Conservation (phyloP, 2,113 vertebrate species). For the Jacana jacana region DNA sequence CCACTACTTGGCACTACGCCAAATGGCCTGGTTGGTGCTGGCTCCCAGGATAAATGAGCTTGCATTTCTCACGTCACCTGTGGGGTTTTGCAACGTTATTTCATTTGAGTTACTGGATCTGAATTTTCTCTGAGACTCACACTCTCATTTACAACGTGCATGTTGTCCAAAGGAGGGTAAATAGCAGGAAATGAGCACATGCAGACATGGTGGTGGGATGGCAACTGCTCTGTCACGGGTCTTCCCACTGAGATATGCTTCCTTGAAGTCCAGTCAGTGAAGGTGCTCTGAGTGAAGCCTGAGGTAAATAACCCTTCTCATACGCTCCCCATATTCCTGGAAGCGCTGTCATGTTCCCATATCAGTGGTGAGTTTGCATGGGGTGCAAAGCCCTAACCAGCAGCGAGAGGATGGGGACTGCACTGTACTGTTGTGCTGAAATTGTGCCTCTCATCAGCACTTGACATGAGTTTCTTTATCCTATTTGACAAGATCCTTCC, state of each 20-base stretch:
- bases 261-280: neutral
- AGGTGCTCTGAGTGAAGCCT: neutral
- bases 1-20: neutral
- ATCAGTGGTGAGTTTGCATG: rapidly evolving
- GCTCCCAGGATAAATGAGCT: neutral
- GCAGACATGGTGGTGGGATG: neutral
- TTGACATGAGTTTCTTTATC: neutral
- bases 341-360: neutral
- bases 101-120: neutral
- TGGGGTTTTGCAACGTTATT: neutral
- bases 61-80: neutral
- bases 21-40: rapidly evolving
- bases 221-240: neutral
- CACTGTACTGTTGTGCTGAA: rapidly evolving
- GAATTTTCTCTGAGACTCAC: neutral
- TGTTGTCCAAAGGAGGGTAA: neutral
- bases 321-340: neutral
- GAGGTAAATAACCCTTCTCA: neutral
- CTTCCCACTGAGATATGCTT: neutral
- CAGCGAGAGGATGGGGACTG: neutral
- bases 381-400: neutral
- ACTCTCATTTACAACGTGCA: neutral
- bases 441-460: neutral
- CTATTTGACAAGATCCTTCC: neutral
- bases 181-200: neutral